Conservation (phyloP, 2,888 invertebrate species). For the Nephrocerus scutellatus region DNA sequence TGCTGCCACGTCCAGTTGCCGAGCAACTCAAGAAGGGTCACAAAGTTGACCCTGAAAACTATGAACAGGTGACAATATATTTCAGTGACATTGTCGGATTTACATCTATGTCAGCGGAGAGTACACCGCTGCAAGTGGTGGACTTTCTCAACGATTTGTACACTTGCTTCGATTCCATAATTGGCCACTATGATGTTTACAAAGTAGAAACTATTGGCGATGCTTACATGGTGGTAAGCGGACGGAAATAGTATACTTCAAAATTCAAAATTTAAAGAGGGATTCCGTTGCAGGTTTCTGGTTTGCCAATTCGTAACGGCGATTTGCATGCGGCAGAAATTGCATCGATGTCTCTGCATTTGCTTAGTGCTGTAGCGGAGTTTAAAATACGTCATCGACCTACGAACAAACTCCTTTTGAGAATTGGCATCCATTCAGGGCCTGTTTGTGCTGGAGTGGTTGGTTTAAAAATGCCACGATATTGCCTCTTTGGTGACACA, state of each 20-base stretch:
- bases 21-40: conserved; percentile 85
- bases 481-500: conserved; percentile 87
- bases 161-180: conserved; percentile 89
- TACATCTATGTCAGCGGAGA: conserved; percentile 86
- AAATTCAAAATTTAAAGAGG: not conserved
- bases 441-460: conserved; percentile 91
- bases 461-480: conserved; percentile 87
- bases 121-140: conserved; percentile 85
- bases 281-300: conserved; percentile 58
- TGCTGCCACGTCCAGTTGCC: conserved; percentile 85
- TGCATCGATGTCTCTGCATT: conserved; percentile 84
- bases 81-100: conserved; percentile 94
- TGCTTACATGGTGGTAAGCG: conserved; percentile 79
- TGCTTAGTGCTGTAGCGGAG: conserved; percentile 73
- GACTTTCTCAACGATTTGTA: conserved; percentile 90
- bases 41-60: conserved; percentile 83
- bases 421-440: conserved; percentile 89
- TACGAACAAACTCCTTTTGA: conserved; percentile 69
- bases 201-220: conserved; percentile 92
- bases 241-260: conserved; percentile 38
- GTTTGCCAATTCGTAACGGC: conserved; percentile 82
- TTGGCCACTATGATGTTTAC: conserved; percentile 87
- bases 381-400: conserved; percentile 87
- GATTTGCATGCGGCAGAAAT: conserved; percentile 88
- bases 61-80: conserved; percentile 81